Evolutionary conservation across 2,113 vertebrate species (phyloP), one percentile per base, ranked within the genome.

Genomic region (Buteo buteo): DNA sequence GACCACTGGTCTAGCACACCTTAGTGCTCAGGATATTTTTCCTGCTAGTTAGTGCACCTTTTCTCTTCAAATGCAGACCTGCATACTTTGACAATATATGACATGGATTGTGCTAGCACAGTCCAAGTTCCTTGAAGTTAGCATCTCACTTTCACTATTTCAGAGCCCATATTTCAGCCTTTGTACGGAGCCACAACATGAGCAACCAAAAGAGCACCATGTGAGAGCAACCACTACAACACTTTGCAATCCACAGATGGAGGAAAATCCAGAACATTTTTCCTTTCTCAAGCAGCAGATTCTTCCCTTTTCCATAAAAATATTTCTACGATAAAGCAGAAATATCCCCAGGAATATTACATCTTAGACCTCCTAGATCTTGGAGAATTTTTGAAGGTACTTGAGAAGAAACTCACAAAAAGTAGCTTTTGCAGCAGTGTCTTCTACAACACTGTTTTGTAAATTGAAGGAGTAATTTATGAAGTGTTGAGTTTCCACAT

Each of bases 1-100:
- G 13, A 54, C 9, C 0, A 3, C 21, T 24, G 5, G 5, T 36
- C 40, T 20, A 10, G 7, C 17, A 44, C 0, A 0, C 25, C 19
- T 38, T 25, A 17, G 11, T 24, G 15, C 17, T 86, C 50, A 55
- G 59, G 32, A 26, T 9, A 19, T 25, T 42, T 73, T 57, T 61
- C 25, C 59, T 78, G 4, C 22, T 64, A 31, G 14, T 22, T 73
- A 69, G 8, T 2, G 8, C 4, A 18, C 16, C 26, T 62, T 72
- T 91, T 49, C 24, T 34, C n/a, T 47, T 62, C 42, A 66, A 74
- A 74, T 16, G 13, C 22, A 61, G 15, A 40, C 4, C 10, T 22
- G 6, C 6, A 14, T 34, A 28, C 8, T 74, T 28, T 10, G 17
- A 28, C 17, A 28, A 21, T 69, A 65, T 86, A 16, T 26, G 49